A percentile compares a stretch with the other conserved stretches of the same genome.
Conservation (phyloP, 1,140 invertebrate species). For the Drosophila watanabei region DNA sequence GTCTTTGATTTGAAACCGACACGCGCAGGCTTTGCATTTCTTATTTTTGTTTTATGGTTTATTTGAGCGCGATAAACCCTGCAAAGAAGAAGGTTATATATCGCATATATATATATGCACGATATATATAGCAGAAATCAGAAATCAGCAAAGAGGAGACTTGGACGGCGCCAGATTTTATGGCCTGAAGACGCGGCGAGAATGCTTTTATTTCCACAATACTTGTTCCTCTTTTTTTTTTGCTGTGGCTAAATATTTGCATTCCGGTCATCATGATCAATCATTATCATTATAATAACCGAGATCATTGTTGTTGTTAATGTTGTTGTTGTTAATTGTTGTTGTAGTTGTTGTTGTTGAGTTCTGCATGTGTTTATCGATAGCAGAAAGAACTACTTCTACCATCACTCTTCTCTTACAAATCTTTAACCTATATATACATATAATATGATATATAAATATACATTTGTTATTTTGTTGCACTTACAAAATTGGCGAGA, state of each 20-base stretch:
- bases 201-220: conserved; percentile 18
- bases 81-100: conserved; percentile 11
- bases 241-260: conserved; percentile 30
- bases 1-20: conserved; percentile 41
- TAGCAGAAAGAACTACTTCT: conserved; percentile 35
- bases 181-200: conserved; percentile 29
- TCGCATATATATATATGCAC: neutral
- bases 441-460: conserved; percentile 2
- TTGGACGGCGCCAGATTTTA: conserved; percentile 72
- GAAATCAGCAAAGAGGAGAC: conserved; percentile 21
- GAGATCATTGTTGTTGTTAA: conserved; percentile 46
- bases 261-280: conserved; percentile 13
- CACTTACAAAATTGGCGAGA: conserved; percentile 49
- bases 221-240: neutral
- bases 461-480: conserved; percentile 53
- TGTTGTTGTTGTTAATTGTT: conserved; percentile 42
- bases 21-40: conserved; percentile 15
- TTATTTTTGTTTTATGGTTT: conserved; percentile 55
- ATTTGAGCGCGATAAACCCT: conserved; percentile 33
- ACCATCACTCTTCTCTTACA: conserved; percentile 12
- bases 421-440: neutral
- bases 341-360: conserved; percentile 51
- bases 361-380: conserved; percentile 72
- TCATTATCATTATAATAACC: conserved; percentile 20
- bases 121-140: conserved; percentile 9